Evolutionary conservation across 2,888 invertebrate genomes (phyloP).

Genomic region (Drosophila koepferae): DNA sequence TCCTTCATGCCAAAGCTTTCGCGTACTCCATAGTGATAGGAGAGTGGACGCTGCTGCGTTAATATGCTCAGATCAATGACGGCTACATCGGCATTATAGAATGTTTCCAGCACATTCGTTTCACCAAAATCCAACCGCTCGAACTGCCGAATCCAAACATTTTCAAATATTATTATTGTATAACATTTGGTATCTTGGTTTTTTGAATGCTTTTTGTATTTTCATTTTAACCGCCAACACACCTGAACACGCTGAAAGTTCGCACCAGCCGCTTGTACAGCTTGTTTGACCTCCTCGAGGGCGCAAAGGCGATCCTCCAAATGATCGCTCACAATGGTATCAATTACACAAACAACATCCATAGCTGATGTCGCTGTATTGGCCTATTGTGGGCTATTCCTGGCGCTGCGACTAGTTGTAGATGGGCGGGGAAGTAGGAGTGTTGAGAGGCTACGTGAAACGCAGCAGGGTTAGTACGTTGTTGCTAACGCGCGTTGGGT

Average conservation of each 20-base stretch:
- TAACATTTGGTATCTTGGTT: constrained; percentile 29
- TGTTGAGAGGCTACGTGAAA: constrained; percentile 24
- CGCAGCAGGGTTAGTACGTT: constrained; percentile 31
- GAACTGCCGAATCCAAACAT: constrained; percentile 88
- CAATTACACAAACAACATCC: constrained; percentile 96
- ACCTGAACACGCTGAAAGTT: constrained; percentile 94
- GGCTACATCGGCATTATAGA: constrained; percentile 99
- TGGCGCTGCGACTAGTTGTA: constrained; percentile 39
- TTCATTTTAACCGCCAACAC: constrained; percentile 45
- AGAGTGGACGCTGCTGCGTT: constrained; percentile 96
- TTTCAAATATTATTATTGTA: constrained; percentile 52
- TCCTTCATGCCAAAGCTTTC: constrained; percentile 99
- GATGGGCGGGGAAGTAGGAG: no score
- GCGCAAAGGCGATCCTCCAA: constrained; percentile 92
- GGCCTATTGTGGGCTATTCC: constrained; percentile 58
- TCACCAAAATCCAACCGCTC: constrained; percentile 99
- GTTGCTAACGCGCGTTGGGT: constrained; percentile 38
- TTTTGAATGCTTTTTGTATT: background rate
- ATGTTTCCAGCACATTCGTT: constrained; percentile 96
- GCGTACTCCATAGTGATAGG: constrained; percentile 98
- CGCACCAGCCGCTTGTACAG: constrained; percentile 92
- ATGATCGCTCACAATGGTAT: constrained; percentile 90
- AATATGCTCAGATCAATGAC: constrained; percentile 97
- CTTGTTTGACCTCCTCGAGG: constrained; percentile 93
- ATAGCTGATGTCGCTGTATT: constrained; percentile 85